Conservation (phyloP, 2,113 vertebrate species). For the Monarcha castaneiventris region DNA sequence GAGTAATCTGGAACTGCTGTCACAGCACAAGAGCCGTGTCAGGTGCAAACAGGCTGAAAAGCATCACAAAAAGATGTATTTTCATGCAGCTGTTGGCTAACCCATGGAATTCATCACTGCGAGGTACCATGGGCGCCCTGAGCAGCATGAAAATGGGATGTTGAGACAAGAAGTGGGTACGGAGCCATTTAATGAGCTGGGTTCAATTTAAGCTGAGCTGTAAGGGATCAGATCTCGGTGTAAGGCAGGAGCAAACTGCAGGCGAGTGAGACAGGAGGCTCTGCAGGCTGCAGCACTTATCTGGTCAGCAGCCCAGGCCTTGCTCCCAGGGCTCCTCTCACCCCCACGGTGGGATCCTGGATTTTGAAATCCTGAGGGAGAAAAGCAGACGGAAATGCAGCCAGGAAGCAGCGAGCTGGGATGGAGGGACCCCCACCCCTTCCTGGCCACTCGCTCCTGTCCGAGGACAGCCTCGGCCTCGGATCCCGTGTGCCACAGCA, state of each 20-base stretch:
- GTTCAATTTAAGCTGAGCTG: background rate
- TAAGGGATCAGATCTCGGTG: background rate
- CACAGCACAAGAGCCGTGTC: background rate
- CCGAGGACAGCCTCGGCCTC: background rate
- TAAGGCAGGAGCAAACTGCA: background rate
- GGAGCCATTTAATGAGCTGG: background rate
- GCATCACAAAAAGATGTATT: slow-evolving; percentile 14
- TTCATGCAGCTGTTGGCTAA: background rate
- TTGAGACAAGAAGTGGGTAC: background rate
- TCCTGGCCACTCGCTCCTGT: fast-evolving
- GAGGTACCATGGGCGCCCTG: background rate
- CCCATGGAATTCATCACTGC: background rate
- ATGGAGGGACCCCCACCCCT: background rate
- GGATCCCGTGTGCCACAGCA: fast-evolving
- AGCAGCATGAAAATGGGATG: slow-evolving; percentile 33
- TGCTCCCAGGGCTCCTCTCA: background rate
- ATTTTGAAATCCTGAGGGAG: background rate
- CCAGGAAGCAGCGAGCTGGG: background rate
- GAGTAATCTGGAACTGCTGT: background rate
- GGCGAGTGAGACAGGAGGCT: background rate
- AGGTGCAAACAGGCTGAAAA: slow-evolving; percentile 23
- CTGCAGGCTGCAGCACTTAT: background rate
- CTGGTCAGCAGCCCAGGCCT: no score
- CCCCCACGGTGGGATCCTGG: background rate
- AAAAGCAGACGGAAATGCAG: background rate